phyloP scores from a whole-genome alignment of 1,140 invertebrate species.

The Drusus annulatus region DNA sequence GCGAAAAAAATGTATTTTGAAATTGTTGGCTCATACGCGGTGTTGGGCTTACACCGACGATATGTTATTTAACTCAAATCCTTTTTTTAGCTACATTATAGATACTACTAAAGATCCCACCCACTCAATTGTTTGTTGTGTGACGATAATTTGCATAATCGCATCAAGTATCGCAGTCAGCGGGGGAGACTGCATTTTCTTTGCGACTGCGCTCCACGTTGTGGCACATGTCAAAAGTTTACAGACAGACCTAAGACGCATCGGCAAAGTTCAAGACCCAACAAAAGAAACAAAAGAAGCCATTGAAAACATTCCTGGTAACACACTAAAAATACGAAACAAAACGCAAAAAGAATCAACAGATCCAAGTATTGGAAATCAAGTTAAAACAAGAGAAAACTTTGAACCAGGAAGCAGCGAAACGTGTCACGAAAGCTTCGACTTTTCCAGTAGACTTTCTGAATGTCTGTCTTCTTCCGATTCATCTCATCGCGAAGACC shows the following conservation, averaged over 20 bases:
- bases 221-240: constrained; percentile 22
- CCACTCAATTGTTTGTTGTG: background rate
- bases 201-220: constrained; percentile 16
- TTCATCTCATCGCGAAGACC: background rate
- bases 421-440: too few relatives aligned
- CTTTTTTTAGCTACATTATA: constrained; percentile 24
- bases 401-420: too few relatives aligned
- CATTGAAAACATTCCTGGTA: background rate
- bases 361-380: background rate
- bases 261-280: background rate
- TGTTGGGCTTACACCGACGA: too few relatives aligned
- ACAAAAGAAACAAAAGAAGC: background rate
- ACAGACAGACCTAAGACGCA: background rate
- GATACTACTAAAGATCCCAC: constrained; percentile 17
- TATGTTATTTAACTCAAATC: too few relatives aligned
- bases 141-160: background rate
- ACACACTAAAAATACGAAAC: background rate
- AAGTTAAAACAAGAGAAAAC: too few relatives aligned
- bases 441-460: too few relatives aligned
- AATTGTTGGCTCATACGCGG: too few relatives aligned
- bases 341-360: background rate
- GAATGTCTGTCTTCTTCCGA: too few relatives aligned
- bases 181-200: constrained; percentile 38
- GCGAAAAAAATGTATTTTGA: too few relatives aligned
- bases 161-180: constrained; percentile 8